Conservation (phyloP, 1,140 invertebrate species). For the Sarcophaga peregrina region DNA sequence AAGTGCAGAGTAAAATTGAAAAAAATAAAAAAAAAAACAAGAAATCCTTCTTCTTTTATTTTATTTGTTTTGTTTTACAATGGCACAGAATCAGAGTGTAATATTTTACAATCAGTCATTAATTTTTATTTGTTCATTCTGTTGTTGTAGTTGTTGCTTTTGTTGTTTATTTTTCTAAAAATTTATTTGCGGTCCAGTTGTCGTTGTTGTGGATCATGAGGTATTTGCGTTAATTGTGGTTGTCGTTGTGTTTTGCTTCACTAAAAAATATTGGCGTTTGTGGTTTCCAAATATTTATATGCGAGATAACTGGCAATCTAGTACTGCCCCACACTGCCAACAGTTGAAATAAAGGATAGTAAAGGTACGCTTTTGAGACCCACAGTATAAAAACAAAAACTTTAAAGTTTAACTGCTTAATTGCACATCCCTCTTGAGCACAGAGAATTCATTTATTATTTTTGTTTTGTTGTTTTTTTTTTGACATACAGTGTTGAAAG, state of each 20-base stretch:
- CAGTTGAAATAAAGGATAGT: too few species aligned
- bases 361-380: too few species aligned
- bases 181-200: not conserved
- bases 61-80: not conserved
- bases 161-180: not conserved
- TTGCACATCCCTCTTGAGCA: too few species aligned
- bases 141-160: not conserved
- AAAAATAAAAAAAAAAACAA: too few species aligned
- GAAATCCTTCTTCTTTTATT: not conserved
- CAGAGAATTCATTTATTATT: too few species aligned
- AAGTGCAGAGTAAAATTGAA: not conserved
- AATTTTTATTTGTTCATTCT: not conserved
- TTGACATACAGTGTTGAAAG: too few species aligned
- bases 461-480: too few species aligned
- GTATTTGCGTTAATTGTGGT: not conserved
- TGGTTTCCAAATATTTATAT: not conserved
- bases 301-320: too few species aligned
- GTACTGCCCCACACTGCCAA: too few species aligned
- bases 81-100: not conserved
- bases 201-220: not conserved
- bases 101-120: slow-evolving; percentile 9
- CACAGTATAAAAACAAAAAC: too few species aligned
- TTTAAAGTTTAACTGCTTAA: too few species aligned
- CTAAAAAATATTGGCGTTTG: slow-evolving; percentile 3
- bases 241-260: not conserved